Base-by-base conservation (phyloP, 2,113 vertebrate species). In the Platichthys flesus region DNA sequence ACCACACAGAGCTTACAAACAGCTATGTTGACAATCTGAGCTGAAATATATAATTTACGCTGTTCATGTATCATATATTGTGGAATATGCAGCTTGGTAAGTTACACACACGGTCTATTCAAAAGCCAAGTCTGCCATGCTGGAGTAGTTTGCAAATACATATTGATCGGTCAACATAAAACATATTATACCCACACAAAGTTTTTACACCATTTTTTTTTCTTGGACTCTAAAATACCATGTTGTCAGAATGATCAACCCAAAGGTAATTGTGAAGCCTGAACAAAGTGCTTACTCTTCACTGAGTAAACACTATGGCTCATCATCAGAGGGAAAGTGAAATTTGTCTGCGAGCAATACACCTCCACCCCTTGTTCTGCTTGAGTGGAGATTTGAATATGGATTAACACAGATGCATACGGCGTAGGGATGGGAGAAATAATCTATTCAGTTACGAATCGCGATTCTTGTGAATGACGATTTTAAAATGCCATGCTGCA, bases 321-420 rank as follows among this genome's bases (percentile, higher is more conserved):
- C 20, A 9, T 23, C 20, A 71, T 78, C 57, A 77, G 7, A 62
- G 13, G 42, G 40, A 61, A 31, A 18, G 51, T 37, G 35, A 28
- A 28, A 55, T 76, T 54, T 35, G 35, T 24, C 16, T 72, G 37
- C 40, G 37, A 24, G 49, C 31, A 57, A 64, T 67, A 18, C 49
- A 18, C 4, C 49, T 13, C 18, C 49, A 18, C 18, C 49, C 49
- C 13, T 28, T 28, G 28, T 31, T 31, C 28, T 5, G 5, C 28
- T 31, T 31, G 31, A 31, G 28, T 28, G 31, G 31, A 31, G 31
- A 31, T 31, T 31, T 31, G 31, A 31, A 7, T 7, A 31, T 31
- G 6, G 31, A 31, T 31, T 7, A 7, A 66, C 47, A 57, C 55
- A 70, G 31, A 77, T n/a, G 24, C 24, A 24, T 24, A 24, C 1